Percentiles rank a stretch among this genome's conserved stretches.
Conservation (phyloP, 2,888 invertebrate species). For the Trachelus troglodyta region DNA sequence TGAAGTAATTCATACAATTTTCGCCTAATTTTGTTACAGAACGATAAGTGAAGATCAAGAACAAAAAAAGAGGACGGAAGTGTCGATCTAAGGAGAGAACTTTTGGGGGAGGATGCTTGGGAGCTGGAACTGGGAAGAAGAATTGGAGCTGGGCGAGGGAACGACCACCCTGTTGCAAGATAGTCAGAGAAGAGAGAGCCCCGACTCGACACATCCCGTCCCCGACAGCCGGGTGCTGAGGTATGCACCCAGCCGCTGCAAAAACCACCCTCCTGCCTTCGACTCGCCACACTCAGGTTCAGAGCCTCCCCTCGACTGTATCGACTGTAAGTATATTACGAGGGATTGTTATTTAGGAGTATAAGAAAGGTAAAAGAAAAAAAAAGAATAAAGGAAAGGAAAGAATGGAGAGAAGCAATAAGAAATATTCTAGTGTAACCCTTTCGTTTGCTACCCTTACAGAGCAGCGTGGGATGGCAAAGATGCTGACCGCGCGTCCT, state of each 20-base stretch:
- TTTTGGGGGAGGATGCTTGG: constrained; percentile 63
- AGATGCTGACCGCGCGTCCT: constrained; percentile 63
- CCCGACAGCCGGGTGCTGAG: constrained; percentile 65
- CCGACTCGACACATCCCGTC: constrained; percentile 60
- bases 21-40: constrained; percentile 32
- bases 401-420: background rate
- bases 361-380: background rate
- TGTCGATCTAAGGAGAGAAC: constrained; percentile 55
- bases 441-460: background rate
- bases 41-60: constrained; percentile 47
- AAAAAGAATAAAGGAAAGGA: background rate
- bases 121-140: constrained; percentile 61
- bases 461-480: constrained; percentile 61
- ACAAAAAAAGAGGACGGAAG: constrained; percentile 49
- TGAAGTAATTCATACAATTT: background rate
- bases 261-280: constrained; percentile 56
- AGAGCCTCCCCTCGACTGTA: constrained; percentile 61
- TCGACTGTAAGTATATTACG: constrained; percentile 56
- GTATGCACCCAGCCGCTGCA: constrained; percentile 64
- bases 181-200: constrained; percentile 54
- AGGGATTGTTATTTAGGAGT: background rate
- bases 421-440: background rate
- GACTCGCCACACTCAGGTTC: constrained; percentile 58
- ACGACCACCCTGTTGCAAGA: constrained; percentile 48
- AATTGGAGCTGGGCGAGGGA: constrained; percentile 61